Percentiles rank a stretch among this genome's conserved stretches.
phyloP scores from a whole-genome alignment of 2,797 vertebrate species.

The Spinibarbus caldwelli region DNA sequence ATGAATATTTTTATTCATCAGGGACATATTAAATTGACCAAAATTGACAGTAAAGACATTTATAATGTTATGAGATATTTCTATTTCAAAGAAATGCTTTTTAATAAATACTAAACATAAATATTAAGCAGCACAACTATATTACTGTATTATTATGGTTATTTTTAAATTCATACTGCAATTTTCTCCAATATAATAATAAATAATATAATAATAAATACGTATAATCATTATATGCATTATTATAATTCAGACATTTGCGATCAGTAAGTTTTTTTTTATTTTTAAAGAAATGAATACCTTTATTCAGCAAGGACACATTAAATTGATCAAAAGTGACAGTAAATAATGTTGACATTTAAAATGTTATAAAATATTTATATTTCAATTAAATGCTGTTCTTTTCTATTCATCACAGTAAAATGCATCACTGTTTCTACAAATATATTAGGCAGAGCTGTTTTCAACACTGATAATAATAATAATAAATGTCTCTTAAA shows the following conservation, averaged over 20 bases:
- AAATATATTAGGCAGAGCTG: neutral
- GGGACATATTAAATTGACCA: neutral
- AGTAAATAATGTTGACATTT: neutral
- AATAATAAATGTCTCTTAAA: neutral
- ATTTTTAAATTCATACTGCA: neutral
- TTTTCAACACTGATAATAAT: neutral
- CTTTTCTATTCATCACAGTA: neutral
- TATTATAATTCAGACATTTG: too few species aligned
- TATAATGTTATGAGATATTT: neutral
- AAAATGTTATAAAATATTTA: neutral
- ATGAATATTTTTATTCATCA: neutral
- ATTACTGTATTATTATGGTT: neutral
- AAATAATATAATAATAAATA: too few species aligned
- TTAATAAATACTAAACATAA: neutral
- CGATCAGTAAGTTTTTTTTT: too few species aligned
- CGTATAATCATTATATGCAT: too few species aligned
- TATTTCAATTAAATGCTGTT: neutral
- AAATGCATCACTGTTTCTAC: neutral
- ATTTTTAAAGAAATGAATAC: neutral
- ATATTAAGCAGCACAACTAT: neutral
- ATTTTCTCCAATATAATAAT: neutral
- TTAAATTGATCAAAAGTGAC: neutral
- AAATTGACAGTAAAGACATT: neutral
- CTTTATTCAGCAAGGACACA: neutral
- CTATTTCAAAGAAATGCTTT: neutral